Base-by-base conservation (phyloP, 1,140 invertebrate species). In the Telenomus remus region DNA sequence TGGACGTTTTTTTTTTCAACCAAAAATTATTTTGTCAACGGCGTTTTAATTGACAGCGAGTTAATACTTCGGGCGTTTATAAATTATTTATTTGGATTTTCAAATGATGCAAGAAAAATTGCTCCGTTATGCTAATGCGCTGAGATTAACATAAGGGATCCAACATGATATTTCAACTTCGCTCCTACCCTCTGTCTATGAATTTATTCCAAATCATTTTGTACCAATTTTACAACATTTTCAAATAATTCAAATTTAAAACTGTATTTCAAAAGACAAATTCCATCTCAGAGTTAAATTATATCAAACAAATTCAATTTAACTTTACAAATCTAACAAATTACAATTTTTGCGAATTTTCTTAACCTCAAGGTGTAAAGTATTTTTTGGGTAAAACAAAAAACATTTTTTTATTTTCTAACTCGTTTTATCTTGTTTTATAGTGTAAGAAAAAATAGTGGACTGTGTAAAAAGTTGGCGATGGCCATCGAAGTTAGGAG, bases 41-140 rank as follows among this genome's bases (percentile, higher is more conserved):
- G 42, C 48, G 27, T 50, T 66, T 66, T 64, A 73, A 78, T 69
- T 63, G 70, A 78, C 68, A 71, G 63, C 63, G 14, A 47, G 55
- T 27, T 27, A 27, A 27, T 27, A 27, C 51, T 53, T 12, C 55
- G 27, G 19, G 56, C 50, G 83, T 88, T 39, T 87, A 87, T 86
- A 87, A 88, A 88, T 88, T 88, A 87, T 88, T 88, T 88, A 88
- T 88, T 88, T 88, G 85, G 82, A 82, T 87, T 87, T 87, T 81
- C 80, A 87, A 88, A 87, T 86, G 86, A 86, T 86, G 78, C 84
- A 82, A 87, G 86, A 88, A 86, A 87, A 88, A 88, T 88, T 86
- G 86, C 83, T 75, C 82, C 86, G 87, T 87, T 88, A 88, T 88
- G 87, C 84, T 88, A 88, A 88, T 87, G 70, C 1, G 1, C 75